Evolutionary conservation across 2,797 vertebrate genomes (phyloP).

Genomic region (Myioborus miniatus): DNA sequence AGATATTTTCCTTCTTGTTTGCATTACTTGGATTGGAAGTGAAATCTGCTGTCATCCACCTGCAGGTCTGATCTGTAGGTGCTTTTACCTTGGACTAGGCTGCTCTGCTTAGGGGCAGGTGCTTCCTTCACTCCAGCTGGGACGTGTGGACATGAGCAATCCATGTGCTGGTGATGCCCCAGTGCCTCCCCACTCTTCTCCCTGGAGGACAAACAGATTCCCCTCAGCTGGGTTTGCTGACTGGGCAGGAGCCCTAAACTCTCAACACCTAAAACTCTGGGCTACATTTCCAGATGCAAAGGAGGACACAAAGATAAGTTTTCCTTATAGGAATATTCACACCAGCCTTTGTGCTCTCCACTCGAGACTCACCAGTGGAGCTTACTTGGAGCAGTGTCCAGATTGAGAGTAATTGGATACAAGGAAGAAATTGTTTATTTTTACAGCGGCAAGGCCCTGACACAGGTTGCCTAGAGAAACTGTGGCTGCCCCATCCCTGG

Average conservation of each 20-base stretch:
- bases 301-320: background rate
- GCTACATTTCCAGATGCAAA: background rate
- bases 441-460: background rate
- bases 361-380: background rate
- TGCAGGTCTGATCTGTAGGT: background rate
- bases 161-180: background rate
- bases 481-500: background rate
- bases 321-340: background rate
- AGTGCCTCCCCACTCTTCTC: background rate
- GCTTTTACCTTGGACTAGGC: background rate
- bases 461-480: background rate
- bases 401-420: background rate
- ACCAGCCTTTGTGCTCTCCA: background rate
- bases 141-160: background rate
- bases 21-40: background rate
- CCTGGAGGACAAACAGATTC: background rate
- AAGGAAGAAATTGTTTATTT: background rate
- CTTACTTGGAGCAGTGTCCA: background rate
- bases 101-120: background rate
- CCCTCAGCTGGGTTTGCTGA: background rate
- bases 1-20: background rate
- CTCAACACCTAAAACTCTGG: background rate
- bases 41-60: background rate
- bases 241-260: background rate
- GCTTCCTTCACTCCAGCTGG: background rate